These are phyloP conservation scores for Meloidogyne hapla DNA, from an alignment of 1,140 invertebrate species.

Conservation along the genomic window DNA sequence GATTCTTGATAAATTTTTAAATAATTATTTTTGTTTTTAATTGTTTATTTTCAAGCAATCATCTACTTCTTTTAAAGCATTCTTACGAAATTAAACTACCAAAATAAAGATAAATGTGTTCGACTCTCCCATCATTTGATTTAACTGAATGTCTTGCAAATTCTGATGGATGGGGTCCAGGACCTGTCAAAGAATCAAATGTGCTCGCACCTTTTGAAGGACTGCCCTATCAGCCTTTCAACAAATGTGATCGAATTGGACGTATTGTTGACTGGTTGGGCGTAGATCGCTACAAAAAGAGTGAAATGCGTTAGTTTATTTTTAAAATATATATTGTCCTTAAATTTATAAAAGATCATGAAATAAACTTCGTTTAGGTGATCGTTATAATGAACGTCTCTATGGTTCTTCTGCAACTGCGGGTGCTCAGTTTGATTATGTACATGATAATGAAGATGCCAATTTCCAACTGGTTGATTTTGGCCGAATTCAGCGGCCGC, in stretches of 20 bases:
- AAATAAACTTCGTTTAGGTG: slow-evolving; percentile 40
- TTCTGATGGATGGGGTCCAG: slow-evolving; percentile 53
- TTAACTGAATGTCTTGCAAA: slow-evolving; percentile 45
- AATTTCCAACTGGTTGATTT: slow-evolving; percentile 63
- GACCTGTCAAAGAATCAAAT: slow-evolving; percentile 4
- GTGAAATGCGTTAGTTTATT: slow-evolving; percentile 40
- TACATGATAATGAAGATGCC: slow-evolving; percentile 61
- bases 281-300: slow-evolving; percentile 59
- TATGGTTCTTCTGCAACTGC: slow-evolving; percentile 63
- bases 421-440: slow-evolving; percentile 61
- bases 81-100: too few relatives aligned
- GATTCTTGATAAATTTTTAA: too few relatives aligned
- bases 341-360: slow-evolving; percentile 7
- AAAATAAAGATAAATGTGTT: slow-evolving; percentile 2
- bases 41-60: too few relatives aligned
- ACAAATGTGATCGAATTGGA: slow-evolving; percentile 62
- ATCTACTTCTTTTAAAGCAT: too few relatives aligned
- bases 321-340: too few relatives aligned
- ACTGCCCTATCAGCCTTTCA: slow-evolving; percentile 62
- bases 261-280: slow-evolving; percentile 64
- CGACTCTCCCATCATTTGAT: slow-evolving; percentile 49
- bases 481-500: slow-evolving; percentile 40
- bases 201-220: slow-evolving; percentile 40
- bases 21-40: too few relatives aligned
- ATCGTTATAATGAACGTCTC: slow-evolving; percentile 63